phyloP scores from a whole-genome alignment of 2,113 vertebrate species.

The Gasterosteus nipponicus region DNA sequence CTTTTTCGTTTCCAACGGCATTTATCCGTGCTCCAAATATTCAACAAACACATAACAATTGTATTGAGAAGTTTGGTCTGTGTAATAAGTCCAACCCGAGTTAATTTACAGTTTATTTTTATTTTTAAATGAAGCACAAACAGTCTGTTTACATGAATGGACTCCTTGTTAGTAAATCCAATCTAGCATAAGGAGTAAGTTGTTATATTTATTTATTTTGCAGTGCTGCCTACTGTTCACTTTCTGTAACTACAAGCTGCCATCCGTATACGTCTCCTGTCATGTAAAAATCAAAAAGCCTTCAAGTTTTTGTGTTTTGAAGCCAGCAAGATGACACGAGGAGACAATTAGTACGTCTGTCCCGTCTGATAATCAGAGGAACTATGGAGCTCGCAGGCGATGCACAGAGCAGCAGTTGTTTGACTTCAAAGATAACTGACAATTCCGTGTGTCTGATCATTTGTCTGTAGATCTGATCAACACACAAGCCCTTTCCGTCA shows the following conservation, averaged over 20 bases:
- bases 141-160: conserved; percentile 49
- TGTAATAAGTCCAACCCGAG: conserved; percentile 30
- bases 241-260: conserved; percentile 70
- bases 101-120: conserved; percentile 33
- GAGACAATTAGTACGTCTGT: conserved; percentile 58
- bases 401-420: conserved; percentile 53
- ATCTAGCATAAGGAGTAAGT: conserved; percentile 36
- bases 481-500: conserved; percentile 56
- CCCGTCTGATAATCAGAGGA: conserved; percentile 58
- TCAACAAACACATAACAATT: not conserved
- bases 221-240: conserved; percentile 74
- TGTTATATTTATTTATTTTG: conserved; percentile 52
- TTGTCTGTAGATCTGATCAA: conserved; percentile 61
- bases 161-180: conserved; percentile 50
- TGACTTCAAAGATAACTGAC: conserved; percentile 64
- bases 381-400: conserved; percentile 43
- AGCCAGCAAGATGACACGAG: conserved; percentile 53
- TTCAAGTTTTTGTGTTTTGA: conserved; percentile 52
- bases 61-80: not conserved
- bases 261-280: conserved; percentile 47
- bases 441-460: conserved; percentile 63
- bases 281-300: conserved; percentile 15
- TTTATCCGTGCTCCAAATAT: conserved; percentile 28
- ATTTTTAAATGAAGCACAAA: conserved; percentile 39
- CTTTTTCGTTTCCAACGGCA: conserved; percentile 42